Base-by-base conservation (phyloP, 2,113 vertebrate species). In the Carettochelys insculpta region DNA sequence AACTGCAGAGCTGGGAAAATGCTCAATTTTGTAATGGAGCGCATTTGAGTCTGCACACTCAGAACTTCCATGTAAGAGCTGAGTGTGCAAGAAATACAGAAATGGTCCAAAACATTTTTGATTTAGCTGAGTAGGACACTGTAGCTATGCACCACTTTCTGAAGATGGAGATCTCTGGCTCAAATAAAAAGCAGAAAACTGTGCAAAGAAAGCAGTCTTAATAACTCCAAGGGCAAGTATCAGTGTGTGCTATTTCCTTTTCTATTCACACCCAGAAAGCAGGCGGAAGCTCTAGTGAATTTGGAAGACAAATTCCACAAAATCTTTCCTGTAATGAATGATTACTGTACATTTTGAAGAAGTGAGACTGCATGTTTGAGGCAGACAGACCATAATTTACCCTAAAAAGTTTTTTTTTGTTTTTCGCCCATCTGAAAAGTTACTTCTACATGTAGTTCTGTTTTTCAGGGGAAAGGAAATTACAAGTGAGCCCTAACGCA, bases 171-270 rank as follows among this genome's bases (percentile, higher is more conserved):
- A 97, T 94, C 92, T 97, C 94, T 97, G 92, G 95, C 71, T 16
- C 90, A 95, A 96, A 97, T 90, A 96, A 97, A 96, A 94, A 92
- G 73, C 45, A 92, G 92, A 83, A 95, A 86, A 92, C 4, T 82
- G 71, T 34, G 48, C 85, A 87, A 95, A 95, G 92, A 82, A 93
- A 85, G 85, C 93, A 95, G 89, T 90, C 92, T 93, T 94, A 56
- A 94, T 54, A 94, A 89, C 3, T n/a, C n/a, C n/a, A n/a, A n/a
- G n/a, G n/a, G n/a, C n/a, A n/a, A n/a, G n/a, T n/a, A n/a, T n/a
- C n/a, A n/a, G n/a, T n/a, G n/a, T n/a, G 84, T 91, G 90, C 92
- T 90, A 80, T 83, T 90, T 92, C 79, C 50, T 88, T 96, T 93
- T 92, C 77, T 94, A n/a, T 78, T 81, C 85, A 89, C 75, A 91